Conservation (phyloP, 2,113 vertebrate genomes). For the Mormoops blainvillei region DNA sequence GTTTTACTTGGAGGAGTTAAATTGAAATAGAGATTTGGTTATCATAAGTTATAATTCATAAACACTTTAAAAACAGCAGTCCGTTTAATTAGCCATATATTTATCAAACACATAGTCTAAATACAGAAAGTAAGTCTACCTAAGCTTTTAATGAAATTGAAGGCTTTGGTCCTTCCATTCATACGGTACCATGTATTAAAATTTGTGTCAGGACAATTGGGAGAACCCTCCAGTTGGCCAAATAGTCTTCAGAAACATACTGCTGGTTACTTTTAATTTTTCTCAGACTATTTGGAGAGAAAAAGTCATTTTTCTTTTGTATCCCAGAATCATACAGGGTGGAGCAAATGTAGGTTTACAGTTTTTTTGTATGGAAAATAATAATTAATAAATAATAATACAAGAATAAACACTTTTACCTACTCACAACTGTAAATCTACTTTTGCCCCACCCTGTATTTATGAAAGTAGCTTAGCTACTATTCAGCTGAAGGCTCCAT, state of each 20-base stretch:
- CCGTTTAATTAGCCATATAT: background rate
- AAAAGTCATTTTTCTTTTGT: background rate
- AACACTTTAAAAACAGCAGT: background rate
- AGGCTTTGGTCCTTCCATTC: background rate
- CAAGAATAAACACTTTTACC: background rate
- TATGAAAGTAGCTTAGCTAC: background rate
- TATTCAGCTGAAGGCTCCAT: background rate
- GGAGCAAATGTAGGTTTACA: background rate
- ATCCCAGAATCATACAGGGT: background rate
- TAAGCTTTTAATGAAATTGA: background rate
- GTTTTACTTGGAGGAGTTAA: background rate
- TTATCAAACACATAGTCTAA: background rate
- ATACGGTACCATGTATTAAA: background rate
- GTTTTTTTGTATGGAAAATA: background rate
- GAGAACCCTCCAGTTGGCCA: background rate
- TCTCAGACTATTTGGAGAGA: background rate
- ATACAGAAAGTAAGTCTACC: background rate
- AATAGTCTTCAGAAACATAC: background rate
- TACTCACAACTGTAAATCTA: background rate
- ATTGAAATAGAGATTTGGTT: background rate
- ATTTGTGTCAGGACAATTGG: background rate
- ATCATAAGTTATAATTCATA: background rate
- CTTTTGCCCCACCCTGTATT: background rate
- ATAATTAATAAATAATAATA: background rate
- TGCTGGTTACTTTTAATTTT: background rate